Conservation (phyloP, 2,888 invertebrate genomes). For the Cheilosia urbana region DNA sequence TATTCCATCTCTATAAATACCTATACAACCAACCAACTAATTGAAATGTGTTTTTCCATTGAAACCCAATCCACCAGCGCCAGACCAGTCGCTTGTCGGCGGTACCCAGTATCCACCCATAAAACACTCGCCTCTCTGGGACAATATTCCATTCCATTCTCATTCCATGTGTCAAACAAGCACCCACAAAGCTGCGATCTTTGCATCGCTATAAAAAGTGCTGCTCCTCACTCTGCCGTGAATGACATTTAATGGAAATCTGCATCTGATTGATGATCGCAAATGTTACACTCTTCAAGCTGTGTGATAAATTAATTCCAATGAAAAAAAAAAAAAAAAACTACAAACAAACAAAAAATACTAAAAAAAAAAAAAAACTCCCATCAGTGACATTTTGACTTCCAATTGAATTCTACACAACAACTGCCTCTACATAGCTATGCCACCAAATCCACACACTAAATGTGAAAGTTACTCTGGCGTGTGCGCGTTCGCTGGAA, state of each 20-base stretch:
- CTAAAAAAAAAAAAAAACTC: constrained; percentile 4
- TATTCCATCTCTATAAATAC: constrained; percentile 49
- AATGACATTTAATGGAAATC: constrained; percentile 49
- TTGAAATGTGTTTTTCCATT: constrained; percentile 60
- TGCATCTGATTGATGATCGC: constrained; percentile 71
- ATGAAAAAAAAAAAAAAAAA: constrained; percentile 15
- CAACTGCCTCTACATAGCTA: constrained; percentile 20
- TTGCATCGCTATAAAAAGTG: neutral
- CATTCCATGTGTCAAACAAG: constrained; percentile 16
- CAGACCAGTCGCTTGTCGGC: constrained; percentile 8
- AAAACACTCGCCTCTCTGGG: constrained; percentile 20
- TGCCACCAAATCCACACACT: constrained; percentile 42
- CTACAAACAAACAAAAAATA: neutral
- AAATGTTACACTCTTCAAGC: constrained; percentile 62
- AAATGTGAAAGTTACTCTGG: constrained; percentile 69
- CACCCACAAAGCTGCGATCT: constrained; percentile 22
- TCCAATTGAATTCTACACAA: constrained; percentile 36
- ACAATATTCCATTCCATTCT: constrained; percentile 9
- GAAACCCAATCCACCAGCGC: constrained; percentile 60
- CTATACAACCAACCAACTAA: constrained; percentile 38
- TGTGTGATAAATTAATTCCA: constrained; percentile 66
- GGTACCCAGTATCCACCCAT: constrained; percentile 4
- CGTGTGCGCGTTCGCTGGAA: constrained; percentile 52
- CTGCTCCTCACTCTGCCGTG: neutral
- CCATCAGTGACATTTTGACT: constrained; percentile 55